Evolutionary conservation across 2,888 invertebrate genomes (phyloP), one percentile per base, ranked within the genome.

Genomic region (Neria commutata): DNA sequence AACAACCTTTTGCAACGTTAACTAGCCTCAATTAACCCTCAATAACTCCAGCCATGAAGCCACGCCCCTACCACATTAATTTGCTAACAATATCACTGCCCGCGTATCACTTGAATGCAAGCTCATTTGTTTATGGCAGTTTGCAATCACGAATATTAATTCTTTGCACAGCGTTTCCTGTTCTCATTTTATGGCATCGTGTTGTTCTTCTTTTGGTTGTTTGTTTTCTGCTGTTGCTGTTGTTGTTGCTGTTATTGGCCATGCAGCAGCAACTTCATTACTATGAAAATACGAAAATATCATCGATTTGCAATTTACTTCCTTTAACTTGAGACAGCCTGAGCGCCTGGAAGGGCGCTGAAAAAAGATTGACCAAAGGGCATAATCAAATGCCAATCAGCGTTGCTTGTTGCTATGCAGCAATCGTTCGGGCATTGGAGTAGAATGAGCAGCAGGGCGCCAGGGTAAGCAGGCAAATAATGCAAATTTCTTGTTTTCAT

Each of bases 371-470:
- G 60, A 59, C 66, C 62, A 51, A 57, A 66, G 62, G 66, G 66
- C 66, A 66, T 66, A 66, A 66, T 63, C 64, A 66, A 66, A 66
- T 66, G 64, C 61, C 64, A 66, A 64, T 66, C 66, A 64, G 61
- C 53, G 37, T 53, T n/a, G n/a, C n/a, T n/a, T n/a, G n/a, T n/a
- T n/a, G n/a, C n/a, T n/a, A n/a, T n/a, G n/a, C n/a, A n/a, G n/a
- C n/a, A n/a, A n/a, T n/a, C n/a, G n/a, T n/a, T n/a, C n/a, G n/a
- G n/a, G n/a, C n/a, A n/a, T n/a, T n/a, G n/a, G n/a, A n/a, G n/a
- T n/a, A n/a, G n/a, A n/a, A n/a, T n/a, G n/a, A n/a, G n/a, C n/a
- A n/a, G n/a, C n/a, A n/a, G n/a, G n/a, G n/a, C n/a, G n/a, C n/a
- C n/a, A n/a, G n/a, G n/a, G n/a, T n/a, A n/a, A n/a, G n/a, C n/a